Base-by-base conservation (phyloP, 2,888 invertebrate genomes). In the Empis stercorea region DNA sequence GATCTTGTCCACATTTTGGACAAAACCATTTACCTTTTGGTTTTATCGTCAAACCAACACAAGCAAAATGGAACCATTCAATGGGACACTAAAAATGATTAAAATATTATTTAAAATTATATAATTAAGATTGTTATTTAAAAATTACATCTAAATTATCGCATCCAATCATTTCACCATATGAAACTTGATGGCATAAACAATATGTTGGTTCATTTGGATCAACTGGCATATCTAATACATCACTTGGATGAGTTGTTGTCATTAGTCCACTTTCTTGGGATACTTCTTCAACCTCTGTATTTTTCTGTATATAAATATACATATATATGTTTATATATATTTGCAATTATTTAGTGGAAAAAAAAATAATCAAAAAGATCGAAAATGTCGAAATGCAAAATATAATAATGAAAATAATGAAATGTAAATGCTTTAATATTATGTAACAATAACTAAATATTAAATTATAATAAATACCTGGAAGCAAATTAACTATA, bases 181-280 rank as follows among this genome's bases (percentile, higher is more conserved):
- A 92, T 1, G 91, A 91, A 20, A 87, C 87, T 78, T 97, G 96
- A 69, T 96, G 94, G 63, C 97, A 99, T 36, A 95, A 73, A 66
- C 96, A 99, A 66, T 99, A 99, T 0, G 95, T 96, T 0, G 97
- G 97, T 65, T 99, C 97, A 63, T 97, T 97, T 0, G 97, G 97
- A 74, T 99, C 88, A 1, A 88, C 88, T 0, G 88, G 88, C 88
- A 88, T 88, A 56, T 88, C 88, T 34, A 88, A 71, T 11, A 88
- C 88, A 64, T 88, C 96, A 54, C 93, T 88, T 0, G 91, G 87
- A 71, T 89, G 89, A 2, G 87, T 66, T 11, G 68, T 66, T 23
- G 62, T 56, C 42, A 64, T 62, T 47, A 64, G 64, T 23, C 78
- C 63, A 78, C 63, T 63, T 50, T 70, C 70, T 43, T 64, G 63